Evolutionary conservation across 1,140 invertebrate species (phyloP).

Genomic region (Diachasmimorpha longicaudata): DNA sequence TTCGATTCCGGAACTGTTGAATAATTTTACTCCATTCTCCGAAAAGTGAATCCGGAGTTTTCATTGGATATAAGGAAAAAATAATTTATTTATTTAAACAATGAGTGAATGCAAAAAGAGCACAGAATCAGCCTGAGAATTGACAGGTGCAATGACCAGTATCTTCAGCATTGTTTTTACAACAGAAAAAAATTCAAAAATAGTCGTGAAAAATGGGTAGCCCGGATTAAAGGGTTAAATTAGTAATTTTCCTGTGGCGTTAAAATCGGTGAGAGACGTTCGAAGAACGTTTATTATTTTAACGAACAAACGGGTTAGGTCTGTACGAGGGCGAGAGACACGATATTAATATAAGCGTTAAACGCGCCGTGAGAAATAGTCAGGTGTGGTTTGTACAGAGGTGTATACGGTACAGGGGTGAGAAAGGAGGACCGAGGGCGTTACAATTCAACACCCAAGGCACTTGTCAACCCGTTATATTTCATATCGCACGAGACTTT

Average conservation of each 20-base stretch:
- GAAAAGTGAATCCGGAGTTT: too few relatives aligned
- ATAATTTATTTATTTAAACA: too few relatives aligned
- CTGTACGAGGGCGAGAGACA: slow-evolving; percentile 26
- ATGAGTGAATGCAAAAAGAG: too few relatives aligned
- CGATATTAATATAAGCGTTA: slow-evolving; percentile 40
- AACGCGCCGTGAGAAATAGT: slow-evolving; percentile 43
- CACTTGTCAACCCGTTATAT: background rate
- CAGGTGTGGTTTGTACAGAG: slow-evolving; percentile 35
- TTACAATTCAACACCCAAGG: background rate
- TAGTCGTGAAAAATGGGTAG: background rate
- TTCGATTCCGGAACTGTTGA: too few relatives aligned
- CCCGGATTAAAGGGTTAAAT: background rate
- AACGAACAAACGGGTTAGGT: slow-evolving; percentile 33
- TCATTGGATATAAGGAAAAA: too few relatives aligned
- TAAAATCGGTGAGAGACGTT: background rate
- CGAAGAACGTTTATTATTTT: slow-evolving; percentile 46
- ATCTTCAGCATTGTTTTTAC: background rate
- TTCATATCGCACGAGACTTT: background rate
- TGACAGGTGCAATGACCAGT: too few relatives aligned
- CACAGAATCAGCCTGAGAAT: too few relatives aligned
- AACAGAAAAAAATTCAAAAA: background rate
- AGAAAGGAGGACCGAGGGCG: background rate
- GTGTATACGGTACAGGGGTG: background rate
- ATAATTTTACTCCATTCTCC: too few relatives aligned
- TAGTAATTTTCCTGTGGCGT: background rate